Percentiles rank a stretch among this genome's conserved stretches.
Conservation (phyloP, 2,888 invertebrate genomes). For the Troglohyphantes excavatus region DNA sequence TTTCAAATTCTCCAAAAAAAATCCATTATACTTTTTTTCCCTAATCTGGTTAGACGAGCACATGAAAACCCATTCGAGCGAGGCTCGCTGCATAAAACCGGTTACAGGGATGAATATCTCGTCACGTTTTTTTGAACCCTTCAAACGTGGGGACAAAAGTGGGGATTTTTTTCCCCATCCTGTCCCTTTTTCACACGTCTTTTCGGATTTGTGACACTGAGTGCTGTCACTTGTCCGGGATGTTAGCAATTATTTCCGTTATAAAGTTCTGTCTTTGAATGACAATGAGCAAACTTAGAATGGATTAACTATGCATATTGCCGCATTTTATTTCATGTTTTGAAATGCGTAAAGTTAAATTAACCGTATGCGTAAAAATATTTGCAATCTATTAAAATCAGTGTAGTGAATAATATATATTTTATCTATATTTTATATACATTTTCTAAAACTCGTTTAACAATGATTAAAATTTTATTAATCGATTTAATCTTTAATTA, state of each 20-base stretch:
- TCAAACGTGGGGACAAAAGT: not conserved
- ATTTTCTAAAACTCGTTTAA: too few species aligned
- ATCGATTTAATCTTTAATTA: too few species aligned
- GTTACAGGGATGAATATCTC: not conserved
- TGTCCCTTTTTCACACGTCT: not conserved
- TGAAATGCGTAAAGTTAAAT: too few species aligned
- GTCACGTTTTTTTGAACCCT: slow-evolving; percentile 19
- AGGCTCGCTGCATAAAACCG: slow-evolving; percentile 4
- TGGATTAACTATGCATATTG: not conserved
- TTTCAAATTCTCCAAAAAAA: not conserved
- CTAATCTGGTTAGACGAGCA: slow-evolving; percentile 24
- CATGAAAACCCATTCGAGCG: slow-evolving; percentile 5
- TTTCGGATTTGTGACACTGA: slow-evolving; percentile 25
- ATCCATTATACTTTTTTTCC: not conserved
- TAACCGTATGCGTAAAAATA: too few species aligned
- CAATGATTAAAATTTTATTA: too few species aligned
- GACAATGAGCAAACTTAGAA: not conserved
- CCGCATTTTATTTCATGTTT: not conserved
- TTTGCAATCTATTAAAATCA: too few species aligned
- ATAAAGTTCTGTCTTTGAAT: not conserved
- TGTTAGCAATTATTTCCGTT: slow-evolving; percentile 34
- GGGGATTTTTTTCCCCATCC: not conserved
- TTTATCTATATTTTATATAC: too few species aligned
- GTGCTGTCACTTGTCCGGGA: slow-evolving; percentile 5
- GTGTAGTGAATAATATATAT: too few species aligned